A percentile compares a stretch with the other conserved stretches of the same genome.
phyloP scores from a whole-genome alignment of 2,888 invertebrate genomes.

The Drosophila peninsularis region DNA sequence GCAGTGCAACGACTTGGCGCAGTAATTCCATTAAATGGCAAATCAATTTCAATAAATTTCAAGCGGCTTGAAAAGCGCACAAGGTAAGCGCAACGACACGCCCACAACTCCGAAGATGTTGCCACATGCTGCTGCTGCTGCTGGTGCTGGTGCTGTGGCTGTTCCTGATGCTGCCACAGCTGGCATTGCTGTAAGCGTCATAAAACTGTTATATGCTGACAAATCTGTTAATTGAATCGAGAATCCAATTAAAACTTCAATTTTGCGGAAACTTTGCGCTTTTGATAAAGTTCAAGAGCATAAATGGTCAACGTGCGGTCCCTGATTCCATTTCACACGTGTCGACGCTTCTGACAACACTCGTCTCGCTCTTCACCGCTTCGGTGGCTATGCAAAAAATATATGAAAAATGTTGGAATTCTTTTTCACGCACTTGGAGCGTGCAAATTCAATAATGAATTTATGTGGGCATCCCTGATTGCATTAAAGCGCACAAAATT shows the following conservation, averaged over 20 bases:
- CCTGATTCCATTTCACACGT: slow-evolving; percentile 37
- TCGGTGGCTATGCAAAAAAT: slow-evolving; percentile 4
- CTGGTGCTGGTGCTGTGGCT: background rate
- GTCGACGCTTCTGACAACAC: slow-evolving; percentile 47
- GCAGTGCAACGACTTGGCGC: slow-evolving; percentile 55
- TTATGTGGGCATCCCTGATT: slow-evolving; percentile 40
- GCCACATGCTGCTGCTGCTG: slow-evolving; percentile 23
- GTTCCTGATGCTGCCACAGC: slow-evolving; percentile 11
- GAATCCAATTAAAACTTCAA: slow-evolving; percentile 84
- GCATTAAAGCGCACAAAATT: slow-evolving; percentile 72
- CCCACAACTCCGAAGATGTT: slow-evolving; percentile 32
- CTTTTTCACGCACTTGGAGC: slow-evolving; percentile 7
- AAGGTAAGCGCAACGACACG: slow-evolving; percentile 51
- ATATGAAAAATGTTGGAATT: background rate
- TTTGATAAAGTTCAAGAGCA: slow-evolving; percentile 69
- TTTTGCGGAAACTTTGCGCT: slow-evolving; percentile 67
- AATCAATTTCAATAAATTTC: slow-evolving; percentile 81
- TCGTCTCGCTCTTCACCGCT: slow-evolving; percentile 1
- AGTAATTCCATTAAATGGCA: slow-evolving; percentile 78
- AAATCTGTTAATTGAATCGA: slow-evolving; percentile 84
- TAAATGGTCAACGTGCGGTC: slow-evolving; percentile 72
- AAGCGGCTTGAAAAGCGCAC: slow-evolving; percentile 52
- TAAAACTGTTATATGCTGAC: slow-evolving; percentile 79
- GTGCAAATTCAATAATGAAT: slow-evolving; percentile 64
- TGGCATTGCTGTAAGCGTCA: slow-evolving; percentile 53